phyloP scores from a whole-genome alignment of 2,797 vertebrate species.

The Etheostoma nigrum region DNA sequence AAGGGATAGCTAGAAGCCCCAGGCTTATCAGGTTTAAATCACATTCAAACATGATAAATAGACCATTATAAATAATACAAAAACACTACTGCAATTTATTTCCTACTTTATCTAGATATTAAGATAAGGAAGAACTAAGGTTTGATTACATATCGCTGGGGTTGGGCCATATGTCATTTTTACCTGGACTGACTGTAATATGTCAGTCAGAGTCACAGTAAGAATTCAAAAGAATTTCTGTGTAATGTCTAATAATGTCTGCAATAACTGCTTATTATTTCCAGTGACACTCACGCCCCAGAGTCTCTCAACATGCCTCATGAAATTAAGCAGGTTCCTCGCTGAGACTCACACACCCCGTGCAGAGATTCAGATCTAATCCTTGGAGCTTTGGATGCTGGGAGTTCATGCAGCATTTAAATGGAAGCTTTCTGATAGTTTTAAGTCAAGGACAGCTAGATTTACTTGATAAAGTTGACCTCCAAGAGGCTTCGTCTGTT shows the following conservation, averaged over 20 bases:
- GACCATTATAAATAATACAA: no score
- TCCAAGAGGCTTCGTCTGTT: neutral
- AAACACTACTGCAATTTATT: no score
- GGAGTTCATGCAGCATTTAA: conserved; percentile 17
- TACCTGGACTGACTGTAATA: neutral
- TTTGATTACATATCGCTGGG: no score
- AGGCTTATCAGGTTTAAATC: no score
- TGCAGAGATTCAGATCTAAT: conserved; percentile 47
- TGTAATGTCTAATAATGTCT: conserved; percentile 16
- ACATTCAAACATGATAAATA: no score
- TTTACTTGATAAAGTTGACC: conserved; percentile 9
- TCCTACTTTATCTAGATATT: no score
- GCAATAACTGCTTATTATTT: conserved; percentile 12
- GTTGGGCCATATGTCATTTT: no score
- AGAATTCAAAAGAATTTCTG: neutral
- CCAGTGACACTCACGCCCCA: conserved; percentile 2
- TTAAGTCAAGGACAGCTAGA: conserved; percentile 27
- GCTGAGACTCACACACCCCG: conserved; percentile 33
- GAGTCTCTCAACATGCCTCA: conserved; percentile 29
- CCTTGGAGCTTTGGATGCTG: conserved; percentile 20
- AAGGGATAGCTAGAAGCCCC: no score
- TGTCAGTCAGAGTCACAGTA: neutral
- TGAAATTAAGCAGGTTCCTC: conserved; percentile 27
- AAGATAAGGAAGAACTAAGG: no score
- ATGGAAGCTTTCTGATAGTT: conserved; percentile 17